These are phyloP conservation scores for Proctacanthus coquilletti DNA, from an alignment of 1,140 invertebrate species.

Conservation along the genomic window DNA sequence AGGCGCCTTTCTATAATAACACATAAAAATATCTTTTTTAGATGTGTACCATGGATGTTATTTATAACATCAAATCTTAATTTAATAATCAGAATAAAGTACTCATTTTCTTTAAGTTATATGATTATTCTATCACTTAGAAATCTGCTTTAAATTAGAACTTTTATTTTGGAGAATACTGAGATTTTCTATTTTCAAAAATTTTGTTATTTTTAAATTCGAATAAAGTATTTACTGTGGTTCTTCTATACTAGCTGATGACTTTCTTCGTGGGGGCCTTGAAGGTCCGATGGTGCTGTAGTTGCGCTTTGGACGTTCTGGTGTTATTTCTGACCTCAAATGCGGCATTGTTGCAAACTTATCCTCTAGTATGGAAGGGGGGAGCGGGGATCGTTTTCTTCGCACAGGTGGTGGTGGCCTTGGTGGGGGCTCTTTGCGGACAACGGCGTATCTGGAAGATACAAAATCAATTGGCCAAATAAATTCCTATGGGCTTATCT, in stretches of 20 bases:
- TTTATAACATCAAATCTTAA: too few relatives aligned
- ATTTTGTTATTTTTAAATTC: too few relatives aligned
- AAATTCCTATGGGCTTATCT: background rate
- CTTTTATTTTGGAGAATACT: too few relatives aligned
- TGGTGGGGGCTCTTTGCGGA: slow-evolving; percentile 34
- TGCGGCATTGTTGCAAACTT: slow-evolving; percentile 36
- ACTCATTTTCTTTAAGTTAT: too few relatives aligned
- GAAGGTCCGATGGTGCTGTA: slow-evolving; percentile 50
- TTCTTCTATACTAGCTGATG: slow-evolving; percentile 30
- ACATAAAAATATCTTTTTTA: too few relatives aligned
- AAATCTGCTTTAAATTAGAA: too few relatives aligned
- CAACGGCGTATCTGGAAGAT: slow-evolving; percentile 24
- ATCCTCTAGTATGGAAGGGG: too few relatives aligned
- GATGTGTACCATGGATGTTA: too few relatives aligned
- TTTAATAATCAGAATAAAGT: too few relatives aligned
- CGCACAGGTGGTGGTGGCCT: slow-evolving; percentile 38
- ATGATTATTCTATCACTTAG: too few relatives aligned
- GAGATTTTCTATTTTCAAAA: too few relatives aligned
- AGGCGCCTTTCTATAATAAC: slow-evolving; percentile 28
- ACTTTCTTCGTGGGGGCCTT: slow-evolving; percentile 38
- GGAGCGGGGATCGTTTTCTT: slow-evolving; percentile 30
- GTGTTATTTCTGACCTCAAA: slow-evolving; percentile 12
- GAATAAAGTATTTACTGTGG: slow-evolving; percentile 21
- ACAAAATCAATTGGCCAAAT: background rate
- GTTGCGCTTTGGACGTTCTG: slow-evolving; percentile 39